These are phyloP conservation scores for Ormyrus pomaceus DNA, from an alignment of 2,888 invertebrate genomes.

Conservation along the genomic window DNA sequence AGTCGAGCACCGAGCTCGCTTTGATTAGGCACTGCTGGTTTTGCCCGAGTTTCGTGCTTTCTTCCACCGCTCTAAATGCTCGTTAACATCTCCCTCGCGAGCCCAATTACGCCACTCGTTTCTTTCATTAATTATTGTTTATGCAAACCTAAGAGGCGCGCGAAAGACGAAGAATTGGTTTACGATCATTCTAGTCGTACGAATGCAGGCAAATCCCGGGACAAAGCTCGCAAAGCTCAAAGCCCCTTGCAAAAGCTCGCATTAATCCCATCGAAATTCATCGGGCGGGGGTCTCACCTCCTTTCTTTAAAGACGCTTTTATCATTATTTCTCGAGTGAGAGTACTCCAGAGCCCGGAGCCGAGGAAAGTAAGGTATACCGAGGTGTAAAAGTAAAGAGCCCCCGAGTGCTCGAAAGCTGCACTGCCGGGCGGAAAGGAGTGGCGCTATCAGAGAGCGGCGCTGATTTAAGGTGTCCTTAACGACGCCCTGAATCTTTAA, in stretches of 20 bases:
- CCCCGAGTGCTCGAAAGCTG: neutral
- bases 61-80: too few species aligned
- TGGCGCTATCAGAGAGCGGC: neutral
- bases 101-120: too few species aligned
- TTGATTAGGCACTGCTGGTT: too few species aligned
- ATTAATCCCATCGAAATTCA: neutral
- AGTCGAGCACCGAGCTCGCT: neutral
- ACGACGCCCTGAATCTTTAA: conserved; percentile 53
- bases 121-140: too few species aligned
- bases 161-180: too few species aligned
- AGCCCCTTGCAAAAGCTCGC: neutral
- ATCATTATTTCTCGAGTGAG: neutral
- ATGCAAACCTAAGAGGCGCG: too few species aligned
- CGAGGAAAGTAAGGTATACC: neutral
- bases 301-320: neutral
- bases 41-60: too few species aligned
- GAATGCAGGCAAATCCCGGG: too few species aligned
- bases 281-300: neutral
- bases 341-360: neutral
- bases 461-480: conserved; percentile 53
- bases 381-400: neutral
- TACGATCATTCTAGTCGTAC: too few species aligned
- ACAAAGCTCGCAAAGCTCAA: neutral
- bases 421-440: too few species aligned
- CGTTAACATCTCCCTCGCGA: too few species aligned